Conservation (phyloP, 2,888 invertebrate genomes). For the Drosophila multiciliata region DNA sequence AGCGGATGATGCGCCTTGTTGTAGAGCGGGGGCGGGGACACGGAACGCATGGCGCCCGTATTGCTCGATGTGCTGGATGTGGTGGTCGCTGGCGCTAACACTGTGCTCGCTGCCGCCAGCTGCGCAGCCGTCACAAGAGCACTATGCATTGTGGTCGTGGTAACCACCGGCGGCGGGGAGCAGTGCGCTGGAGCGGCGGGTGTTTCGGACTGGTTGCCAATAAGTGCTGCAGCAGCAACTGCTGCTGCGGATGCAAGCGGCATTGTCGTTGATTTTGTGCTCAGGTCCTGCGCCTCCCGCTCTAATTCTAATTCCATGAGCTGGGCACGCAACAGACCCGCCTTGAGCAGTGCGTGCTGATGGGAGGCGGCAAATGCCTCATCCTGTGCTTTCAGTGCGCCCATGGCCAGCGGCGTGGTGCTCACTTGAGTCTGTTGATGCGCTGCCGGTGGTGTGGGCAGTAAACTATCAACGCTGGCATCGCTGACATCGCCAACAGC, state of each 20-base stretch:
- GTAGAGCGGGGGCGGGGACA: conserved; percentile 82
- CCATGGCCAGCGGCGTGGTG: conserved; percentile 70
- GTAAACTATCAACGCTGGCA: conserved; percentile 51
- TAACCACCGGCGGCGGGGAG: conserved; percentile 65
- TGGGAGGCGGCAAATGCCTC: conserved; percentile 61
- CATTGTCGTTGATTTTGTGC: conserved; percentile 67
- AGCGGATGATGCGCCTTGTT: conserved; percentile 83
- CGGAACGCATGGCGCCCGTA: conserved; percentile 67
- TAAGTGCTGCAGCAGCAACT: not conserved
- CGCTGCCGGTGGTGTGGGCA: conserved; percentile 71
- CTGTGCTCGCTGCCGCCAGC: conserved; percentile 56
- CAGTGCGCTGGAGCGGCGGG: conserved; percentile 47
- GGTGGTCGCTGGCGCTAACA: conserved; percentile 64
- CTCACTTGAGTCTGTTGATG: conserved; percentile 70
- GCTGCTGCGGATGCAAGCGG: conserved; percentile 20
- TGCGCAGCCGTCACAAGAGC: conserved; percentile 49
- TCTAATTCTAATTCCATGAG: conserved; percentile 73
- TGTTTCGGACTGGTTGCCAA: conserved; percentile 13
- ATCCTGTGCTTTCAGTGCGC: conserved; percentile 62
- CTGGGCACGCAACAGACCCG: conserved; percentile 63
- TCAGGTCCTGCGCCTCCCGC: conserved; percentile 80
- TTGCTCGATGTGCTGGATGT: conserved; percentile 57
- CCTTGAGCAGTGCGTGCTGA: conserved; percentile 67
- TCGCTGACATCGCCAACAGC: conserved; percentile 58
- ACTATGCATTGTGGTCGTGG: conserved; percentile 54